These are phyloP conservation scores for Lathronympha strigana DNA, from an alignment of 2,888 invertebrate species.

Conservation along the genomic window DNA sequence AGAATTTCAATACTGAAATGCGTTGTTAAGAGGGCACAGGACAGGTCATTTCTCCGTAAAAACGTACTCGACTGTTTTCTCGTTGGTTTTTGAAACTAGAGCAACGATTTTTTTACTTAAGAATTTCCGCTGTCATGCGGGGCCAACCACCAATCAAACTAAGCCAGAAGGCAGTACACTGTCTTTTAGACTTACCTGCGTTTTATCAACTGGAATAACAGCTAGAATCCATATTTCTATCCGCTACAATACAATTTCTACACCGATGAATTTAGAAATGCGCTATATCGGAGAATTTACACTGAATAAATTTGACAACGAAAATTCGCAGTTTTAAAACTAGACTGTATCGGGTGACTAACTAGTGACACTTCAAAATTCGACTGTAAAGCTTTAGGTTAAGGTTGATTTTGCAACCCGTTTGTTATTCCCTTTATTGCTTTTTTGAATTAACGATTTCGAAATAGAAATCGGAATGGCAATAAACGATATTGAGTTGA, in stretches of 20 bases:
- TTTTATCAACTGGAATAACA: neutral
- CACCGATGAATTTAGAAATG: slow-evolving; percentile 29
- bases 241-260: slow-evolving; percentile 22
- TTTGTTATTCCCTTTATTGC: neutral
- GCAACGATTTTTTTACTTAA: too few relatives aligned
- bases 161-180: too few relatives aligned
- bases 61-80: too few relatives aligned
- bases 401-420: neutral
- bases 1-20: too few relatives aligned
- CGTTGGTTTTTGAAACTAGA: too few relatives aligned
- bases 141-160: too few relatives aligned
- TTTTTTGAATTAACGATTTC: neutral
- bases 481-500: too few relatives aligned
- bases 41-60: too few relatives aligned
- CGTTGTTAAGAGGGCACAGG: too few relatives aligned
- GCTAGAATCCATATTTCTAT: slow-evolving; percentile 2
- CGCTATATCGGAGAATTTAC: slow-evolving; percentile 4
- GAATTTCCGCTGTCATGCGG: too few relatives aligned
- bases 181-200: neutral
- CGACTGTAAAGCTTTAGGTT: neutral
- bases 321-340: neutral
- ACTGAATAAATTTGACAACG: slow-evolving; percentile 13
- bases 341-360: neutral
- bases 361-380: neutral
- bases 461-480: neutral